Evolutionary conservation across 92 coral and sea anemone species (phyloP).

Genomic region (Heteractis magnifica): DNA sequence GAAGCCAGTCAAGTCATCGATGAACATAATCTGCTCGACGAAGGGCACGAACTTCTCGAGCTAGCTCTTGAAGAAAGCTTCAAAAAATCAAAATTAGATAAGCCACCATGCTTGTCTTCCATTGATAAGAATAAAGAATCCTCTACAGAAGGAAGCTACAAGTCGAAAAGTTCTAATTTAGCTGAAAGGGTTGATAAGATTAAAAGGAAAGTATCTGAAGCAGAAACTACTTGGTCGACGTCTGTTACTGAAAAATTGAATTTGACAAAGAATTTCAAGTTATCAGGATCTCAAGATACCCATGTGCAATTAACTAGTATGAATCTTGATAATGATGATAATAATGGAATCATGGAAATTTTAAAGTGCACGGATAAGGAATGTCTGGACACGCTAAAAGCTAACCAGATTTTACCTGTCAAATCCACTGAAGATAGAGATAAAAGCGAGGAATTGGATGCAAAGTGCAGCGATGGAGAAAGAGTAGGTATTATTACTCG

Average conservation of each 20-base stretch:
- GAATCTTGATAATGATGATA: not conserved
- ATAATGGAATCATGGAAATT: not conserved
- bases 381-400: not conserved
- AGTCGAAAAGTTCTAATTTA: not conserved
- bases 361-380: not conserved
- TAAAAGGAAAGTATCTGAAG: not conserved
- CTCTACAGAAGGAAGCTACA: not conserved
- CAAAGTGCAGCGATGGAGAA: not conserved
- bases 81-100: not conserved
- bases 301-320: not conserved
- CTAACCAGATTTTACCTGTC: not conserved
- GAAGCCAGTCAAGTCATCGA: not conserved
- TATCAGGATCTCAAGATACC: not conserved
- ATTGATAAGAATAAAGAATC: not conserved
- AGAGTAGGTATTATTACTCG: not conserved
- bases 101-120: not conserved
- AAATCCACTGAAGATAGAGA: not conserved
- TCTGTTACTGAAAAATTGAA: not conserved
- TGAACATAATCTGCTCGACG: conserved; percentile 2
- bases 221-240: not conserved
- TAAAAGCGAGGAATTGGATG: not conserved
- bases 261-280: not conserved
- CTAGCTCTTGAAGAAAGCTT: conserved; percentile 28
- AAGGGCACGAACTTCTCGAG: conserved; percentile 36
- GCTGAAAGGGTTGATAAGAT: not conserved